A percentile compares a stretch with the other conserved stretches of the same genome.
Evolutionary conservation across 2,113 vertebrate genomes (phyloP).

Genomic region (Pontoporia blainvillei): DNA sequence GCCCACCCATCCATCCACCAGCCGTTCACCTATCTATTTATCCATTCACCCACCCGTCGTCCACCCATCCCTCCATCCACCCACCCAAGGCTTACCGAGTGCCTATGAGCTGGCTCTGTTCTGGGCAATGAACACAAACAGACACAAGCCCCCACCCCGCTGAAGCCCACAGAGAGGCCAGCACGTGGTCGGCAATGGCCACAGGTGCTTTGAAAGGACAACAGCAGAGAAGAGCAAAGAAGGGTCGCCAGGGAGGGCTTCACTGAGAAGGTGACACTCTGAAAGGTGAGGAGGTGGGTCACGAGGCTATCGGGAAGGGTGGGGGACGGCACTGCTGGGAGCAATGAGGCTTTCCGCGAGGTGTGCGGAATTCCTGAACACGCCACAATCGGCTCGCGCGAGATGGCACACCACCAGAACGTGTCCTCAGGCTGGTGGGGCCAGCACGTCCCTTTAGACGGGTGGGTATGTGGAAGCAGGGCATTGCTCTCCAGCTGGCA

Average conservation of each 20-base stretch:
- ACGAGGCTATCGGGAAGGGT: fast-evolving
- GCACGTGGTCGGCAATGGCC: fast-evolving
- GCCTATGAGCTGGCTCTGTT: background rate
- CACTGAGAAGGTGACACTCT: no score
- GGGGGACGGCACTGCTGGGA: background rate
- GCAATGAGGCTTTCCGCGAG: background rate
- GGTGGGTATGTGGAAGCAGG: background rate
- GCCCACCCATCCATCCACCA: background rate
- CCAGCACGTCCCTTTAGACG: background rate
- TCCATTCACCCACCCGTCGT: no score
- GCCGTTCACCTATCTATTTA: background rate
- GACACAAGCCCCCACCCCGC: background rate
- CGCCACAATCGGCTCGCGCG: fast-evolving
- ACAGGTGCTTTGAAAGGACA: background rate
- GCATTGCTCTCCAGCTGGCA: background rate
- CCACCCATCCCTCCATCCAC: background rate
- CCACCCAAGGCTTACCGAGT: background rate
- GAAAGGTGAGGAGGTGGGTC: background rate
- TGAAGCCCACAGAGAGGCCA: background rate
- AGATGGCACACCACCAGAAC: background rate
- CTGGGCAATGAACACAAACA: background rate
- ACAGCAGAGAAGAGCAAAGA: background rate
- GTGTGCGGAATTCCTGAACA: background rate
- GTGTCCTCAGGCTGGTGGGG: background rate
- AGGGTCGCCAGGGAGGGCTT: background rate